Base-by-base conservation (phyloP, 2,888 invertebrate species). In the Temnothorax rugatulus region DNA sequence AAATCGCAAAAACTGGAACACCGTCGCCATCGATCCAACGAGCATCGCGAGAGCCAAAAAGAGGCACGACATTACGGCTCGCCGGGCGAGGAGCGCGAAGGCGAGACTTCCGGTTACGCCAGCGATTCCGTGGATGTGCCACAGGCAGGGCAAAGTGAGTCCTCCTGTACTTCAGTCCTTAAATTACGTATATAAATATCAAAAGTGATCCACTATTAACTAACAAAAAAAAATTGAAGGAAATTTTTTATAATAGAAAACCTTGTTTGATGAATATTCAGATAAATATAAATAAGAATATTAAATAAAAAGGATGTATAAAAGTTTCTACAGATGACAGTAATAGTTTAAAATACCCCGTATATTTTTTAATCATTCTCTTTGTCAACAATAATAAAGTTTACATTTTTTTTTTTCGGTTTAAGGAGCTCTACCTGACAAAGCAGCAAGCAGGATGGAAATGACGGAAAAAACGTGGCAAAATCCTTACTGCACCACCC, bases 41-140 rank as follows among this genome's bases (percentile, higher is more conserved):
- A 95, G 90, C 95, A 95, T 89, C 95, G 95, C 91, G 87, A 86
- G 64, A 86, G 84, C 44, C 84, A 81, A 73, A 88, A 84, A 83
- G 84, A 88, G 82, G 82, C 82, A 63, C 77, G 54, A 44, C 87
- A 82, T 79, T 91, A 89, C 87, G 90, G 85, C 47, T 90, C 84
- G 50, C 91, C 86, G 57, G 88, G 75, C 76, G 94, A 94, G 73
- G 94, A 94, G 83, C 91, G 92, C 74, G 94, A 92, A 73, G 94
- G 93, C 25, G 97, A 98, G 92, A 98, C 98, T 79, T 98, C 98
- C 47, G 98, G 98, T 54, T 98, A 98, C 95, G 97, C 97, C 71
- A 98, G 98, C 93, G 98, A 98, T 93, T 97, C 97, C 69, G 95
- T 96, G 15, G 95, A 95, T 59, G 92, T 91, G 4, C 79, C 92